Evolutionary conservation across 1,140 invertebrate genomes (phyloP).

Genomic region (Parasteatoda tepidariorum): DNA sequence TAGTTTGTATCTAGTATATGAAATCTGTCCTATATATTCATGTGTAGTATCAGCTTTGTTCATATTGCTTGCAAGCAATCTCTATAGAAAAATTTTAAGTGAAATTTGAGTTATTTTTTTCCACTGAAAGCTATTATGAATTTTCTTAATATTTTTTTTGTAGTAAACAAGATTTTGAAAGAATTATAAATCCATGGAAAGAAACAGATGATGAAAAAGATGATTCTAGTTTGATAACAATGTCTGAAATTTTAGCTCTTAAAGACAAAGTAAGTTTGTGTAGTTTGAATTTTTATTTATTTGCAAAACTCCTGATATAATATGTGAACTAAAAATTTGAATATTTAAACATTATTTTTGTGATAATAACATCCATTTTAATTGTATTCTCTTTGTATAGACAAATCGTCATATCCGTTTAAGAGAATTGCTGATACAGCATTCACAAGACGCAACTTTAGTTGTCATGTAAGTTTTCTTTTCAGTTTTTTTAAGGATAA

Average conservation of each 20-base stretch:
- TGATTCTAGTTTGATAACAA: conserved; percentile 73
- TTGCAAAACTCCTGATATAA: background rate
- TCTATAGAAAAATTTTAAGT: no score
- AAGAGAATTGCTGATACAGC: conserved; percentile 83
- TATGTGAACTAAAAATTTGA: background rate
- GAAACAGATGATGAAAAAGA: conserved; percentile 61
- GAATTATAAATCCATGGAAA: conserved; percentile 67
- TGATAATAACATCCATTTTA: background rate
- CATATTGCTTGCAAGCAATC: no score
- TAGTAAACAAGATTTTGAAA: conserved; percentile 70
- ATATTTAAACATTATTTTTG: background rate
- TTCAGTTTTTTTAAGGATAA: no score
- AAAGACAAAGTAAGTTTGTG: conserved; percentile 75
- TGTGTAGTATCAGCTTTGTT: no score
- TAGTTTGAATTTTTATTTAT: background rate
- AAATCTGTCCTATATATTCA: no score
- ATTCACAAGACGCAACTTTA: conserved; percentile 83
- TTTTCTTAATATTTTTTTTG: conserved; percentile 30
- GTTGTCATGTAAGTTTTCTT: conserved; percentile 90
- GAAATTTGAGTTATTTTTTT: no score
- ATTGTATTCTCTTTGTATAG: conserved; percentile 68
- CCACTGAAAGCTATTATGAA: no score
- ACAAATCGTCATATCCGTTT: conserved; percentile 87
- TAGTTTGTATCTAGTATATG: no score
- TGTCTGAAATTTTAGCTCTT: conserved; percentile 79